Percentiles rank a stretch among this genome's conserved stretches.
These are phyloP conservation scores for Leptoteleia sp. DNA, from an alignment of 1,140 invertebrate genomes.

Conservation along the genomic window DNA sequence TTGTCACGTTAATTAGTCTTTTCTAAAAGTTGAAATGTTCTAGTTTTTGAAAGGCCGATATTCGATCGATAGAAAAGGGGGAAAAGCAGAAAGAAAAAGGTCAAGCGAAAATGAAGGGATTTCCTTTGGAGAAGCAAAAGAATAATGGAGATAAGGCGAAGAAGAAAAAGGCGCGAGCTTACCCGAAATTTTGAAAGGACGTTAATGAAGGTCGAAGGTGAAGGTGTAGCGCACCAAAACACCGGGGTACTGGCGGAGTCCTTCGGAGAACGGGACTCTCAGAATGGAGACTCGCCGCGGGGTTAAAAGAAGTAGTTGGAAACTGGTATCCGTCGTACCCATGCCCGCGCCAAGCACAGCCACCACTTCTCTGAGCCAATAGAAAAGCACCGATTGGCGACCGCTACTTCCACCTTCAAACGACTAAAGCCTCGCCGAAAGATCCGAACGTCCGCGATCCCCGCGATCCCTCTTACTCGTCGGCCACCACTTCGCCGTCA, in stretches of 20 bases:
- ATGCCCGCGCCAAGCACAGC: too few relatives aligned
- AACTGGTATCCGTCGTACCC: conserved; percentile 82
- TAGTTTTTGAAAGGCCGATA: too few relatives aligned
- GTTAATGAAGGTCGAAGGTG: conserved; percentile 55
- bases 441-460: conserved; percentile 12
- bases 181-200: conserved; percentile 32
- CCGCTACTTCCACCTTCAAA: conserved; percentile 42
- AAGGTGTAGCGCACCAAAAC: conserved; percentile 67
- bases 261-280: conserved; percentile 67
- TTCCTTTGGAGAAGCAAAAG: too few relatives aligned
- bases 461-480: conserved; percentile 26
- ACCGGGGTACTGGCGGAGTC: conserved; percentile 71
- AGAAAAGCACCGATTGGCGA: too few relatives aligned
- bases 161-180: too few relatives aligned
- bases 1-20: too few relatives aligned
- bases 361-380: too few relatives aligned
- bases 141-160: too few relatives aligned
- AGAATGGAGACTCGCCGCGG: conserved; percentile 79
- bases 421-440: conserved; percentile 48
- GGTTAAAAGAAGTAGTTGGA: conserved; percentile 81
- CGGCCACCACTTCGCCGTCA: neutral
- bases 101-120: too few relatives aligned
- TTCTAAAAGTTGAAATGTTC: too few relatives aligned
- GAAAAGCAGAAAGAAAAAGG: too few relatives aligned
- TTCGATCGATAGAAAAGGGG: too few relatives aligned